A percentile compares a stretch with the other conserved stretches of the same genome.
phyloP scores from a whole-genome alignment of 2,113 vertebrate species.

The Perccottus glenii region DNA sequence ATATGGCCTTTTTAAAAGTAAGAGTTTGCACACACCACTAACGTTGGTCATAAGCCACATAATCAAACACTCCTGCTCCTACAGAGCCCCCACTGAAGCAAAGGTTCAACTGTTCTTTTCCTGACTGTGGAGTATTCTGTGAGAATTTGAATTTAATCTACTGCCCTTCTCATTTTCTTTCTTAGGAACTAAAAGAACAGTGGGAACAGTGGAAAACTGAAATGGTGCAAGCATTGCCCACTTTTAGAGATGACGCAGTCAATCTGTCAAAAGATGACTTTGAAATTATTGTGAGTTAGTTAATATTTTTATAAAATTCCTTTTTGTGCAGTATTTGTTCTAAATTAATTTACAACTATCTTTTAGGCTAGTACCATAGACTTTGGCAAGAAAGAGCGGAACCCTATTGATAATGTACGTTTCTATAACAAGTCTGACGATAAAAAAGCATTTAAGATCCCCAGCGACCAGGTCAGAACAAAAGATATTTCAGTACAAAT shows the following conservation, averaged over 20 bases:
- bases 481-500: background rate
- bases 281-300: conserved; percentile 79
- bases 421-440: conserved; percentile 85
- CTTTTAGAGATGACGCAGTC: conserved; percentile 42
- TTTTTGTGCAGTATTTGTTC: background rate
- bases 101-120: too few relatives aligned
- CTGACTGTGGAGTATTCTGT: too few relatives aligned
- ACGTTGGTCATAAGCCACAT: too few relatives aligned
- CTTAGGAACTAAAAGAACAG: too few relatives aligned
- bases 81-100: too few relatives aligned
- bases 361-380: conserved; percentile 81
- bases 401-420: conserved; percentile 81
- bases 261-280: conserved; percentile 76
- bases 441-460: conserved; percentile 72
- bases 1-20: too few relatives aligned
- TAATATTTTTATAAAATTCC: background rate
- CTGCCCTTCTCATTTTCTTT: too few relatives aligned
- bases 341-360: background rate
- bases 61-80: too few relatives aligned
- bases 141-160: too few relatives aligned
- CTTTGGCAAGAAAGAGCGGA: conserved; percentile 86
- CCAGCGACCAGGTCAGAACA: conserved; percentile 79
- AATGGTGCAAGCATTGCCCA: accelerated
- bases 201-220: background rate
- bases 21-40: too few relatives aligned